Conservation (phyloP, 2,113 vertebrate species). For the Connochaetes taurinus region DNA sequence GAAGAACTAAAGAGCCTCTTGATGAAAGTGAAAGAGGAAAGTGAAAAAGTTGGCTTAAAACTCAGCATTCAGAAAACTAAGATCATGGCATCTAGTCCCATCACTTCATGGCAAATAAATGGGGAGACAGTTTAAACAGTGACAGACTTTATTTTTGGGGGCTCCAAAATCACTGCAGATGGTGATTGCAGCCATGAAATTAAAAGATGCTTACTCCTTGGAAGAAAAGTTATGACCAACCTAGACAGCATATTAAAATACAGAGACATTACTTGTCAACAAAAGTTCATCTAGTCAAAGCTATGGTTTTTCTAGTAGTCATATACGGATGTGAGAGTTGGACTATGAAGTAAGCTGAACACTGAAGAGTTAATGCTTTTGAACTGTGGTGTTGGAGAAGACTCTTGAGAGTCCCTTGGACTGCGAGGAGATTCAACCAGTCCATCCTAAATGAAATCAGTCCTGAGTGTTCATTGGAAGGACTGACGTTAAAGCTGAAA, state of each 20-base stretch:
- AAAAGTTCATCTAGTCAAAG: fast-evolving
- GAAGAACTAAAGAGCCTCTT: not conserved
- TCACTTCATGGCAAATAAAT: not conserved
- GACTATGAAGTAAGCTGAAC: not conserved
- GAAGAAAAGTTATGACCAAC: not conserved
- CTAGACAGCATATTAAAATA: not conserved
- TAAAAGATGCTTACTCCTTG: not conserved
- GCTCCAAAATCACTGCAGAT: not conserved
- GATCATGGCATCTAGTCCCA: not conserved
- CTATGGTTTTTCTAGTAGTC: not conserved
- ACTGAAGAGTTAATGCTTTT: not conserved
- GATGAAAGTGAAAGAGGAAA: not conserved
- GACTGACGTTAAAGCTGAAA: not conserved
- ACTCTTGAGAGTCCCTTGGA: not conserved
- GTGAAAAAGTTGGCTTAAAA: not conserved
- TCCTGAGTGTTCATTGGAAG: not conserved
- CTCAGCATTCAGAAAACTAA: not conserved
- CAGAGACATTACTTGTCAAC: not conserved
- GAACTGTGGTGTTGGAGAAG: not conserved
- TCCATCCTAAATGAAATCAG: not conserved
- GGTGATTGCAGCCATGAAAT: not conserved
- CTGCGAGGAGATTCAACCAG: not conserved
- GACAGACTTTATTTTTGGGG: not conserved
- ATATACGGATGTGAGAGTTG: not conserved
- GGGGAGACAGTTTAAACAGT: not conserved